These are phyloP conservation scores for Smittia aterrima DNA, from an alignment of 2,888 invertebrate species.

Conservation along the genomic window DNA sequence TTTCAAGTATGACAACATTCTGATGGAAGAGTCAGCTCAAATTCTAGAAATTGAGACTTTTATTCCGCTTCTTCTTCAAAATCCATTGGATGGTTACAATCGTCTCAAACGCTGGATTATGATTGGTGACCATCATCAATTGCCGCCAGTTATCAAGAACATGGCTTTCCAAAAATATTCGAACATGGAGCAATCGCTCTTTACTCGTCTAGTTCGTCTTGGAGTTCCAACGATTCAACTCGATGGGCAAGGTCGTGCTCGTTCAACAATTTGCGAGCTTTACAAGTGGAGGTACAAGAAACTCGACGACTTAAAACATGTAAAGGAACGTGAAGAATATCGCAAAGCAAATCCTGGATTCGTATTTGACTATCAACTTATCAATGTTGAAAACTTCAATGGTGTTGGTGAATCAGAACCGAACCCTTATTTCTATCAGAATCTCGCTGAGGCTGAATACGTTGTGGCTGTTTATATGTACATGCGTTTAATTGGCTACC, in stretches of 20 bases:
- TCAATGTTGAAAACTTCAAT: constrained; percentile 96
- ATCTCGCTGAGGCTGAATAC: constrained; percentile 88
- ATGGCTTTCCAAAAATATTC: constrained; percentile 99
- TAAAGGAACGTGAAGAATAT: constrained; percentile 80
- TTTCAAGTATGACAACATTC: constrained; percentile 96
- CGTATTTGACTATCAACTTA: constrained; percentile 86
- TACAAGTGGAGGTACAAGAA: constrained; percentile 97
- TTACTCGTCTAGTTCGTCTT: constrained; percentile 91
- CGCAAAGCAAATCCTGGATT: constrained; percentile 90
- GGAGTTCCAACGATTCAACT: constrained; percentile 97
- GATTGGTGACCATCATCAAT: constrained; percentile 99
- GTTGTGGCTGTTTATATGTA: constrained; percentile 97
- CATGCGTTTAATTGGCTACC: constrained; percentile 95
- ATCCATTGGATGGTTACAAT: constrained; percentile 94
- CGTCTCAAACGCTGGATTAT: constrained; percentile 98
- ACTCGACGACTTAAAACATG: constrained; percentile 91
- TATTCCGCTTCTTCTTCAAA: constrained; percentile 96
- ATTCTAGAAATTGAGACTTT: constrained; percentile 99
- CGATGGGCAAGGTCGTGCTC: constrained; percentile 95
- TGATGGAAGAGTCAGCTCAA: constrained; percentile 99
- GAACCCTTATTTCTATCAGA: constrained; percentile 97
- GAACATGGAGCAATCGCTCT: constrained; percentile 99
- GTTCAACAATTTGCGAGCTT: constrained; percentile 86
- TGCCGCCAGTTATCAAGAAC: constrained; percentile 99
- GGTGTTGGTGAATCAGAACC: constrained; percentile 97